Base-by-base conservation (phyloP, 2,797 vertebrate genomes). In the Natrix natrix region DNA sequence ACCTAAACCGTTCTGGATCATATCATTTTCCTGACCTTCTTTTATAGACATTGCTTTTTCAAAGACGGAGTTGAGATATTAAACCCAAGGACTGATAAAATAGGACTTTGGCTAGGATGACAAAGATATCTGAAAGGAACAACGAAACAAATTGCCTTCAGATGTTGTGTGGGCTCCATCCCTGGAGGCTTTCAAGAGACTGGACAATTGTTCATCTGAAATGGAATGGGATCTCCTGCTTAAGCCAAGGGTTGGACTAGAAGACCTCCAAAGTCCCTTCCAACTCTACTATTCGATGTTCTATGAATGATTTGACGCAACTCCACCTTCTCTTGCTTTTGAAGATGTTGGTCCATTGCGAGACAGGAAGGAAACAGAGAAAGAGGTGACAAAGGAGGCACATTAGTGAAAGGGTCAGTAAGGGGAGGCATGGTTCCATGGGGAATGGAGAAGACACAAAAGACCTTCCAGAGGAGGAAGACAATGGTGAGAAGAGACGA, bases 401-500 rank as follows among this genome's bases (percentile, higher is more conserved):
- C 90, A 5, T n/a, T 10, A 93, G 94, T 96, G 94, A 93, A 91
- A 93, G 92, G 63, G 13, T 93, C 93, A 92, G 63, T 89, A 96
- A 92, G 89, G 87, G 57, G 97, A 96, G 95, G 88, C 93, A 94
- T 59, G 57, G 89, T 89, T 94, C 93, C 94, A 93, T 87, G 91
- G 91, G 59, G 94, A 94, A 93, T 54, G 48, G 20, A 95, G 89
- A 93, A 92, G 91, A 94, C 94, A 95, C 0, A 5, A 93, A 94
- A 95, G 57, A 57, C 92, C 93, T 94, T 92, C 94, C 32, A 0
- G 17, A 93, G 94, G 92, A 96, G 92, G 94, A 87, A 95, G 60
- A 1, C 6, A n/a, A 37, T 17, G 8, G 48, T 28, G 28, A 69
- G 26, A 88, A 24, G 32, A 20, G 87, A 88, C 86, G 60, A 95